Conservation (phyloP, 2,888 invertebrate genomes). For the Scaptomyza parva region DNA sequence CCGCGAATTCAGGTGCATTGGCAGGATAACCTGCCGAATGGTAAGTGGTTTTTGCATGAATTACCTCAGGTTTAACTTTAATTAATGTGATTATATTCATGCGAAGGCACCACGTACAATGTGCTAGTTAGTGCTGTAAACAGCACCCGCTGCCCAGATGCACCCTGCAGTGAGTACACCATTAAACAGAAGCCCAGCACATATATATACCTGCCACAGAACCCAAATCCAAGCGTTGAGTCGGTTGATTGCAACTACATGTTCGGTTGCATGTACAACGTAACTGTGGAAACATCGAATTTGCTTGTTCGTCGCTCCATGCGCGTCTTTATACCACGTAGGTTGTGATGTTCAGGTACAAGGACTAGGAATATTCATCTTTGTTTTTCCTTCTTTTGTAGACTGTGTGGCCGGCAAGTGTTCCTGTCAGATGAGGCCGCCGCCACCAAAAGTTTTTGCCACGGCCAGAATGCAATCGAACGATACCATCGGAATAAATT, state of each 20-base stretch:
- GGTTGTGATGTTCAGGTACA: no score
- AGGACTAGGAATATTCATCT: no score
- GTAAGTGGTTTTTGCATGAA: constrained; percentile 44
- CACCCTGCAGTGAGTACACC: constrained; percentile 78
- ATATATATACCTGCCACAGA: constrained; percentile 68
- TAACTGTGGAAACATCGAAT: constrained; percentile 80
- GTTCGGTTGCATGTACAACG: constrained; percentile 81
- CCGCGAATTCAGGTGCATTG: constrained; percentile 78
- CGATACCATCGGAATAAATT: constrained; percentile 74
- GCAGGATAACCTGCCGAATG: constrained; percentile 78
- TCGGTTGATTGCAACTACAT: constrained; percentile 79
- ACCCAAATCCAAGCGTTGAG: constrained; percentile 69
- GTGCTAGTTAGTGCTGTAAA: constrained; percentile 77
- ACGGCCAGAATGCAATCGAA: constrained; percentile 62
- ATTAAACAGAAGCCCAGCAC: constrained; percentile 59
- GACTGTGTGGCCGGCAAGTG: constrained; percentile 80
- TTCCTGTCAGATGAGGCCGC: constrained; percentile 68
- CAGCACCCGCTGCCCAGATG: constrained; percentile 68
- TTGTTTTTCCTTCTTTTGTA: constrained; percentile 21
- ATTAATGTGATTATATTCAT: neutral
- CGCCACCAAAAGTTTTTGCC: constrained; percentile 68
- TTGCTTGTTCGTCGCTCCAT: constrained; percentile 58
- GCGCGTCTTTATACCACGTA: constrained; percentile 76
- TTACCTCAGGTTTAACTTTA: neutral
- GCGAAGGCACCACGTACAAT: constrained; percentile 80